phyloP scores from a whole-genome alignment of 2,888 invertebrate species.

The Phyto melanocephala region DNA sequence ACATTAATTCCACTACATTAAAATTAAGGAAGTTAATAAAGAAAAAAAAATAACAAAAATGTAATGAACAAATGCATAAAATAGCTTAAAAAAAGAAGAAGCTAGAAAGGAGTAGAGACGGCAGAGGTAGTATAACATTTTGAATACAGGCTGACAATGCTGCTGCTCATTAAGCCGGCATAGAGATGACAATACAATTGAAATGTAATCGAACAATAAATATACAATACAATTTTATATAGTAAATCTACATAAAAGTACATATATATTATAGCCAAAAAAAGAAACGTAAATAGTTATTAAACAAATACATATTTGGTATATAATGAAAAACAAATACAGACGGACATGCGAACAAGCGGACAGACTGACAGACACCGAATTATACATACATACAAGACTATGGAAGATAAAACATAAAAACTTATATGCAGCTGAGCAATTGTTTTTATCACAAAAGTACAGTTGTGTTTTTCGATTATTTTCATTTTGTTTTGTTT shows the following conservation, averaged over 20 bases:
- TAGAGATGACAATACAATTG: constrained; percentile 43
- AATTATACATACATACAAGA: neutral
- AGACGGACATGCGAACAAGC: neutral
- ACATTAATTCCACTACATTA: constrained; percentile 36
- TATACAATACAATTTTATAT: neutral
- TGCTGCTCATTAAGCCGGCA: constrained; percentile 31
- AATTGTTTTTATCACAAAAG: constrained; percentile 58
- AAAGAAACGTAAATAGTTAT: constrained; percentile 24
- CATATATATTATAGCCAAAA: constrained; percentile 13
- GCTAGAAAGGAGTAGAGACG: neutral
- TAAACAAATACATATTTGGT: neutral
- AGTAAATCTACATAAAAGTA: no score
- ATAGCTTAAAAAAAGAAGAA: neutral
- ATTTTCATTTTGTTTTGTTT: constrained; percentile 26
- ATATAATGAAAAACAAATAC: constrained; percentile 36
- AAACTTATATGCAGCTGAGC: neutral
- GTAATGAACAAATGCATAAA: neutral
- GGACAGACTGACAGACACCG: neutral
- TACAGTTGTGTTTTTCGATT: constrained; percentile 61
- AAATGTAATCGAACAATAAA: constrained; percentile 42
- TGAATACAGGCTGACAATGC: neutral
- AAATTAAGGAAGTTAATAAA: constrained; percentile 7
- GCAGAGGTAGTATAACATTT: neutral
- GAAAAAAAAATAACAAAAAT: neutral
- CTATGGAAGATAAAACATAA: no score